Percentiles rank a stretch among this genome's conserved stretches.
Conservation (phyloP, 1,140 invertebrate species). For the Heliconius eleuchia region DNA sequence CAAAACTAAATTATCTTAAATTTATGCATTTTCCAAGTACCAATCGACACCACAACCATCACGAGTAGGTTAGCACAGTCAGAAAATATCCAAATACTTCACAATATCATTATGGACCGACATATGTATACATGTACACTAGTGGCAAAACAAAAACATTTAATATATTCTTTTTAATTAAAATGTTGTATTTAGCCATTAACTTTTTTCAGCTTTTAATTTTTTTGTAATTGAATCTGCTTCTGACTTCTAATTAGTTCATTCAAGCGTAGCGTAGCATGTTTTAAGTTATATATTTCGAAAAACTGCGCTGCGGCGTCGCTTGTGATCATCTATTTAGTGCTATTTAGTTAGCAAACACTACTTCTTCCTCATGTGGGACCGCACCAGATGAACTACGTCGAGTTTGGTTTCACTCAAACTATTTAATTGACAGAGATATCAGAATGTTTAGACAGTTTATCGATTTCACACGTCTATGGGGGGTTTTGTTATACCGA, state of each 20-base stretch:
- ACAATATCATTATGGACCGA: too few relatives aligned
- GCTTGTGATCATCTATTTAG: neutral
- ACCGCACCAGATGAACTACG: neutral
- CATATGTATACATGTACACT: too few relatives aligned
- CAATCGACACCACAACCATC: too few relatives aligned
- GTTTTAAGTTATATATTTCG: neutral
- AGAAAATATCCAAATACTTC: too few relatives aligned
- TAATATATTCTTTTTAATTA: neutral
- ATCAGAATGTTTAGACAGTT: neutral
- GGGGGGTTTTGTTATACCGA: too few relatives aligned
- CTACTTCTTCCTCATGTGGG: neutral
- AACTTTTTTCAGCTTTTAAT: neutral
- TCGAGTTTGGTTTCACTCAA: neutral
- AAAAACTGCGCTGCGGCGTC: neutral
- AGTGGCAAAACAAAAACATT: neutral
- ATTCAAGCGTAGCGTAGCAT: neutral
- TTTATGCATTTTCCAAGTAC: too few relatives aligned
- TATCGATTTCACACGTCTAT: neutral
- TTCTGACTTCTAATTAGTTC: conserved; percentile 1
- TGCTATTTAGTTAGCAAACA: neutral
- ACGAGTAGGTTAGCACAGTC: too few relatives aligned
- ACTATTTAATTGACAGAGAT: neutral
- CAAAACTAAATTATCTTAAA: too few relatives aligned
- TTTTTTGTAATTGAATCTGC: neutral
- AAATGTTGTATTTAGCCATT: neutral